Evolutionary conservation across 2,113 vertebrate species (phyloP).

Genomic region (Pseudorasbora parva): DNA sequence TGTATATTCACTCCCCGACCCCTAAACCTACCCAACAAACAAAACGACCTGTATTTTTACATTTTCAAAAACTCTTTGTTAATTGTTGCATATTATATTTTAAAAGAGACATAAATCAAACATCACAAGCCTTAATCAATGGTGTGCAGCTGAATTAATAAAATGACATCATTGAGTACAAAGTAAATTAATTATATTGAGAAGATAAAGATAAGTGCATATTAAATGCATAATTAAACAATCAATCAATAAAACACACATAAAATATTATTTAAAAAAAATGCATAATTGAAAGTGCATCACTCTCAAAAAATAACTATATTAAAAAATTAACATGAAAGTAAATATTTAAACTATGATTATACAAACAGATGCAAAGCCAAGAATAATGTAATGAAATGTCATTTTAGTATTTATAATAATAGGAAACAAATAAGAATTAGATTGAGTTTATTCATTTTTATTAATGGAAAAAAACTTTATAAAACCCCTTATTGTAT

Average conservation of each 20-base stretch:
- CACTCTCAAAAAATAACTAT: not conserved
- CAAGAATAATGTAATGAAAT: not conserved
- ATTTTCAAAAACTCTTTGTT: not conserved
- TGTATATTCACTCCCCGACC: too few relatives aligned
- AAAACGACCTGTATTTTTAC: too few relatives aligned
- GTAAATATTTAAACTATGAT: not conserved
- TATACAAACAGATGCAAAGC: not conserved
- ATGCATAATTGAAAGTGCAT: not conserved
- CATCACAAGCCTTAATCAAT: not conserved
- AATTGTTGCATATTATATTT: not conserved
- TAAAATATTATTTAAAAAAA: not conserved
- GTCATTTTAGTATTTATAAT: too few relatives aligned
- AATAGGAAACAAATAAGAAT: not conserved
- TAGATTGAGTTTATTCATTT: not conserved
- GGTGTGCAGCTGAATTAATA: not conserved
- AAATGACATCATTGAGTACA: not conserved
- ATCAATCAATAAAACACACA: not conserved
- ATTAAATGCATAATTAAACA: not conserved
- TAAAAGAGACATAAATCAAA: not conserved
- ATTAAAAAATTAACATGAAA: not conserved
- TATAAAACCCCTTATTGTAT: too few relatives aligned
- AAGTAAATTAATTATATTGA: not conserved
- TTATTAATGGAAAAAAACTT: too few relatives aligned
- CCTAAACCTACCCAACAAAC: too few relatives aligned
- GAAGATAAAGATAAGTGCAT: not conserved